Evolutionary conservation across 2,888 invertebrate genomes (phyloP), one percentile per base, ranked within the genome.

Genomic region (Marasmarcha lunaedactyla): DNA sequence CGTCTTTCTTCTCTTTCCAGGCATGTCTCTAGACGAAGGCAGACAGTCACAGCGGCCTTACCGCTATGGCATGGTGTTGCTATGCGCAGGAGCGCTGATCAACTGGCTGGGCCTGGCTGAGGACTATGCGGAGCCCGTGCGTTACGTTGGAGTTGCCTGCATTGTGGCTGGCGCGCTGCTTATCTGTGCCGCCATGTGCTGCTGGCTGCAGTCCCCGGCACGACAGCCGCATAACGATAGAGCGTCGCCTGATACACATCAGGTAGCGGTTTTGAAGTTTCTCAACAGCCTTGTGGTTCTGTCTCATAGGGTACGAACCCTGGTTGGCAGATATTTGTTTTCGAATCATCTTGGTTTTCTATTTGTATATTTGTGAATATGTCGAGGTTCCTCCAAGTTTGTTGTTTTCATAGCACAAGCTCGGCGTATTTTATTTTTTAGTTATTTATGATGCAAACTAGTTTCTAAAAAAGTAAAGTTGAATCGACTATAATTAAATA

Each of bases 41-140:
- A 79, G 87, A 62, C 86, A 88, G 61, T 88, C 89, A 37, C 90
- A 90, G 69, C 81, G 89, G 54, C 90, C 90, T 42, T 90, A 90
- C 74, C 86, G 90, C 44, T 90, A 90, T 59, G 90, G 90, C 52
- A 89, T 90, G 87, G 89, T 89, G 47, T 67, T 90, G 55, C 76
- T 90, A 38, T 90, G 90, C 63, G 86, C 90, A 39, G 90, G 90
- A 14, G 90, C 90, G 13, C 83, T 90, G 33, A 89, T 90, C 64
- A 90, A 90, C 74, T 90, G 90, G 90, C 74, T 90, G 46, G 90
- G 90, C 14, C 76, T 90, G 47, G 90, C 90, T 1, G 89, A 90
- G 59, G 88, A 88, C 65, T 89, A 89, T 63, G 88, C 89, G 40
- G 89, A 90, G 64, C 90, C 90, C 4, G 88, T 89, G 48, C 84